Base-by-base conservation (phyloP, 64 coral and sea anemone species). In the Stichodactyla mertensii region DNA sequence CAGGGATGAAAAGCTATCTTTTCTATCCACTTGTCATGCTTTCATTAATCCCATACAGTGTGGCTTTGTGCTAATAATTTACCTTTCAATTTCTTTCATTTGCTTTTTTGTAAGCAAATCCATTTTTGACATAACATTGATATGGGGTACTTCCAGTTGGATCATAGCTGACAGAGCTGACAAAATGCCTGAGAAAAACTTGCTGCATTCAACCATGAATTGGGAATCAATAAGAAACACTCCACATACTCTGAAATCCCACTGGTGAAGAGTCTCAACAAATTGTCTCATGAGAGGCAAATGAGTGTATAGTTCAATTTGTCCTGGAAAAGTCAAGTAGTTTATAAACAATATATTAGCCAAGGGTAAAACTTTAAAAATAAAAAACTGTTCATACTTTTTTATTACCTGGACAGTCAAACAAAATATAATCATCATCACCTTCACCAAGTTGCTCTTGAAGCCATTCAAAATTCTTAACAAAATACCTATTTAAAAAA, bases 71-170 rank as follows among this genome's bases (percentile, higher is more conserved):
- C 7, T 71, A 71, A 4, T 19, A 60, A 53, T 80, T 19, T 86
- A 99, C 97, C 91, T 95, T 83, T 99, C 88, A 27, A 99, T 82
- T 26, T 92, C 88, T 77, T 85, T 85, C 23, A 89, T 57, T 15
- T 99, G 93, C 36, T 93, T 94, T 64, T 95, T 95, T 26, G 28
- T 95, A 10, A 99, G 71, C 31, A 99, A 89, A 77, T 99, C 97
- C 97, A 99, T 99, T 67, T 99, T 99, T 20, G 93, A 90, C 97
- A 99, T 99, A 26, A 99, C 87, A 78, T 99, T 99, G 6, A 99
- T 83, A 79, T 99, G 97, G 15, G 97, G 97, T 77, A 99, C 55
- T 79, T 99, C 97, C 31, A 99, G 77, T 57, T 99, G 97, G 55
- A 99, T 91, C 97, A 99, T 99, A 16, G 97, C 93, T 15, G 97